Evolutionary conservation across 2,113 vertebrate genomes (phyloP), one percentile per base, ranked within the genome.

Genomic region (Salvelinus sp.): DNA sequence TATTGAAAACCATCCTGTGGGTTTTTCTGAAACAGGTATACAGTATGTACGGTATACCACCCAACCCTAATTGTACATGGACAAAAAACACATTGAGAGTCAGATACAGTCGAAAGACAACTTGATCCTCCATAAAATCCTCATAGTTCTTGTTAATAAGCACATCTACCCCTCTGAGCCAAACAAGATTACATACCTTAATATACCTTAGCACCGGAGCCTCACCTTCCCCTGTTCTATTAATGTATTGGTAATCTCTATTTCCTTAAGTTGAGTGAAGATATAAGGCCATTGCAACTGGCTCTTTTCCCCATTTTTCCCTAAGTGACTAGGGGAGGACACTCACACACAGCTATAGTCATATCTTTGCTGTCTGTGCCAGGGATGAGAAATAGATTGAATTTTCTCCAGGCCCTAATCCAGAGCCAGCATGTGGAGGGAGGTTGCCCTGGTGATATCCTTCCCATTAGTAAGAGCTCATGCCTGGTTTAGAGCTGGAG

Each of bases 181-280:
- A 38, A 44, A 2, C 9, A 16, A 62, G 58, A 4, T 16, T 4
- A 62, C 18, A n/a, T 22, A 62, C 20, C 58, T 62, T 23, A 62
- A 54, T 22, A 62, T 23, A 62, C 58, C 9, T 62, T 22, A 62
- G 58, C 58, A 13, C 54, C 14, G 5, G 1, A 14, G 20, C 62
- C 62, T 38, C 70, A 63, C 70, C 72, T 73, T 33, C 70, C 72
- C 74, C 44, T 69, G 80, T 79, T 69, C 72, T 66, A 77, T 80
- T 71, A 16, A 89, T 79, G 75, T 83, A 83, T 77, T n/a, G 0
- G 76, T 83, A 38, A 47, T 38, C 62, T 78, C 88, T 64, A 84
- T 85, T 88, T 88, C 81, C 81, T 80, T 73, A 83, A 88, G 81
- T 81, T 80, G 69, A 75, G 66, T 76, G 77, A 84, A 86, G 83